Evolutionary conservation across 2,113 vertebrate genomes (phyloP), one percentile per base, ranked within the genome.

Genomic region (Aspiorhynchus laticeps): DNA sequence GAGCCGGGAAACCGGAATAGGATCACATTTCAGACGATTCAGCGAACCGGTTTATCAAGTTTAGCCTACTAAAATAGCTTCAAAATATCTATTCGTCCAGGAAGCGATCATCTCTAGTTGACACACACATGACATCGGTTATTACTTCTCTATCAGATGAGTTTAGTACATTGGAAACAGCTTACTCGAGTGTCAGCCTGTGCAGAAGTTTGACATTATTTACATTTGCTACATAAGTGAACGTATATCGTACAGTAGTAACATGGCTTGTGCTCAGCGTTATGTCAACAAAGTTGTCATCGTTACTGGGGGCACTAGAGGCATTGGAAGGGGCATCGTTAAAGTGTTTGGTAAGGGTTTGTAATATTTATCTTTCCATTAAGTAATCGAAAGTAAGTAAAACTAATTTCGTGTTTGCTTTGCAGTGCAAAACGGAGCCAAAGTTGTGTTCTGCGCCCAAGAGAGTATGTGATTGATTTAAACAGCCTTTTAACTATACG

Each of bases 241-340:
- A 14, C 21, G 21, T 14, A 6, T 43, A 41, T 36, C 17, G 28
- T 24, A 43, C 28, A n/a, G 36, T 17, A 41, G 21, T 7, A 48
- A 24, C 38, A 89, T 91, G 88, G 90, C 80, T 1, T 10, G 76
- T 2, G 79, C 79, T 3, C 85, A 85, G 15, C 90, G 95, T 2
- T 97, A 95, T 84, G 78, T n/a, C 0, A 87, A 94, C 88, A 96
- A 93, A 88, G 95, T 95, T 19, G 94, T 91, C 12, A 79, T 97
- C 0, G 95, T 96, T 51, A 97, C 95, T 0, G 96, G 96, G 24
- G 96, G 96, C 0, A 95, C 93, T 0, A 94, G 88, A 65, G 93
- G 95, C 1, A 95, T 95, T 14, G 94, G 95, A 56, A 90, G 90
- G 85, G 95, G 95, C n/a, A 92, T 95, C 80, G 95, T 95, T 11